A percentile compares a stretch with the other conserved stretches of the same genome.
Conservation (phyloP, 2,797 vertebrate species). For the Nothura maculosa region DNA sequence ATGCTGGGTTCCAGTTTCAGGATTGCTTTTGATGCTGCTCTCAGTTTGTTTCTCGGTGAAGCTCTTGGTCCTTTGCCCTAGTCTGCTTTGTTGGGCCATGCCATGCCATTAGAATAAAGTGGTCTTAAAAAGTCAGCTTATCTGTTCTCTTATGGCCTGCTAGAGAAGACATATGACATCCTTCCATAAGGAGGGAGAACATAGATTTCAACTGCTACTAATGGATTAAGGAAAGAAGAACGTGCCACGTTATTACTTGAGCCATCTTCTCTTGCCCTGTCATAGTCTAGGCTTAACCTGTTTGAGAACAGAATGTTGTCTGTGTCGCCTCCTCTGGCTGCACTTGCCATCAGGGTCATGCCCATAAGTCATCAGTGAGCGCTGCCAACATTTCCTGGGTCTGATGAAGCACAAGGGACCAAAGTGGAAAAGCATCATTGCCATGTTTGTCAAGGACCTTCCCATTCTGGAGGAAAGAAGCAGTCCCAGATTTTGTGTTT, state of each 20-base stretch:
- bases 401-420: neutral
- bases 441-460: neutral
- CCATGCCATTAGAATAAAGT: neutral
- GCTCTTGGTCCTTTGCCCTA: neutral
- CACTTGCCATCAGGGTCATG: neutral
- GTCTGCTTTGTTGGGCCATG: neutral
- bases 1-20: accelerated
- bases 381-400: neutral
- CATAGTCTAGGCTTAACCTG: neutral
- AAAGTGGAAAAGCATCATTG: neutral
- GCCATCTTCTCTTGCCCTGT: neutral
- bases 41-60: neutral
- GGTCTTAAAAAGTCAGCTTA: neutral
- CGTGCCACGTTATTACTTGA: neutral
- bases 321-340: accelerated
- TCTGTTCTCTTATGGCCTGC: neutral
- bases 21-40: neutral
- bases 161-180: neutral
- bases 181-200: neutral
- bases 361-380: neutral
- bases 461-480: neutral
- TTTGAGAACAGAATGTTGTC: neutral
- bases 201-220: neutral
- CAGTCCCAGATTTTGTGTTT: neutral
- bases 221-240: accelerated